Evolutionary conservation across 2,113 vertebrate genomes (phyloP).

Genomic region (Crotalus helleri): DNA sequence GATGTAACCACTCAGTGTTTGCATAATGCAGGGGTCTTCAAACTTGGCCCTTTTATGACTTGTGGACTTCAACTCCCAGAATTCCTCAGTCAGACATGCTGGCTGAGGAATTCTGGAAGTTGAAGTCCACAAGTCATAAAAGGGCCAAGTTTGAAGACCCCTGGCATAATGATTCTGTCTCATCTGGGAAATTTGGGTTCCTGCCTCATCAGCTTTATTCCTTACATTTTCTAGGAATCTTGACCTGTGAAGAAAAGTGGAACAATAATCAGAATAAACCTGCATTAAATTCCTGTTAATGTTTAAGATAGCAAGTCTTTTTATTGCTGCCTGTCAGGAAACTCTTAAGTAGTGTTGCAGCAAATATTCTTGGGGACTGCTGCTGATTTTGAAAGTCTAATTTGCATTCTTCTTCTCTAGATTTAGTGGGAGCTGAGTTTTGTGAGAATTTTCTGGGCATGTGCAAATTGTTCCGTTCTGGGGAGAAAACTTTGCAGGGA

Average conservation of each 20-base stretch:
- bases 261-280: background rate
- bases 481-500: too few species aligned
- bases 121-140: too few species aligned
- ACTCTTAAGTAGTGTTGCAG: background rate
- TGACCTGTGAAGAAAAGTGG: background rate
- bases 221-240: background rate
- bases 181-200: background rate
- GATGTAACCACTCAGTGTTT: background rate
- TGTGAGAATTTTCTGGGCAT: background rate
- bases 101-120: too few species aligned
- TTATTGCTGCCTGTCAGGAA: background rate
- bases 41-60: too few species aligned
- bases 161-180: background rate
- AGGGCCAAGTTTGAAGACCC: too few species aligned
- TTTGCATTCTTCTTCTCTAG: background rate
- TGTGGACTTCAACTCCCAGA: too few species aligned
- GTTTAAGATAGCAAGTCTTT: background rate
- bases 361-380: background rate
- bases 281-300: background rate
- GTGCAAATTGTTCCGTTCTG: too few species aligned
- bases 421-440: background rate
- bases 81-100: too few species aligned
- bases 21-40: background rate
- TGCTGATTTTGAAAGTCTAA: background rate
- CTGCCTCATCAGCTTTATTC: background rate